Evolutionary conservation across 2,113 vertebrate species (phyloP).

Genomic region (Chaetorhynchus papuensis): DNA sequence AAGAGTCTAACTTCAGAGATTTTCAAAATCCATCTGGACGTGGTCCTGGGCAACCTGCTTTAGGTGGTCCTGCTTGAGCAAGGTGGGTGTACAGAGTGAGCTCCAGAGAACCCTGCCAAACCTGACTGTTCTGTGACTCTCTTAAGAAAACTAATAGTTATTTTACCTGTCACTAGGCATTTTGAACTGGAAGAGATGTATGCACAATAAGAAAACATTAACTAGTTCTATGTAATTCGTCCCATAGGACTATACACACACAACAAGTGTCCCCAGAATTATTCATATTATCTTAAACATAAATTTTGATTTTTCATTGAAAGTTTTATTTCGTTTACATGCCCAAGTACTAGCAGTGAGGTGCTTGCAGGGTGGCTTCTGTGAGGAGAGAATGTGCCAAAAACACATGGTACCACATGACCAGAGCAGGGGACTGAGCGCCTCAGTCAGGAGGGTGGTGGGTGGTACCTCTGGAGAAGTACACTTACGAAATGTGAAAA

Average conservation of each 20-base stretch:
- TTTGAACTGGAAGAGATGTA: neutral
- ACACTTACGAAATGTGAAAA: neutral
- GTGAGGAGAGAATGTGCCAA: neutral
- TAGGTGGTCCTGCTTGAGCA: neutral
- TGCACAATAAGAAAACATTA: neutral
- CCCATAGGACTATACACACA: neutral
- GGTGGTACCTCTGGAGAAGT: neutral
- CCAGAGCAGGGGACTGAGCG: neutral
- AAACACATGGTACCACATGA: fast-evolving
- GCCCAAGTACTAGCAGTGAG: neutral
- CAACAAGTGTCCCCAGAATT: neutral
- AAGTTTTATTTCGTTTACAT: neutral
- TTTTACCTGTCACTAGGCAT: neutral
- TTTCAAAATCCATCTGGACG: neutral
- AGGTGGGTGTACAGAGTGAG: neutral
- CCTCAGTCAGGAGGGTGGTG: neutral
- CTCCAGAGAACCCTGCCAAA: neutral
- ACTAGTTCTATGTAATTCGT: fast-evolving
- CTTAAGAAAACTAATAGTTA: neutral
- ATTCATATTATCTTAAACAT: neutral
- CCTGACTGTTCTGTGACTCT: neutral
- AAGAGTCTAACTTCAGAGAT: neutral
- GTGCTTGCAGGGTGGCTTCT: neutral
- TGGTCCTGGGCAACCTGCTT: neutral
- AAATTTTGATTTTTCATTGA: neutral